phyloP scores from a whole-genome alignment of 1,140 invertebrate genomes.

The Stegodyphus dumicola region DNA sequence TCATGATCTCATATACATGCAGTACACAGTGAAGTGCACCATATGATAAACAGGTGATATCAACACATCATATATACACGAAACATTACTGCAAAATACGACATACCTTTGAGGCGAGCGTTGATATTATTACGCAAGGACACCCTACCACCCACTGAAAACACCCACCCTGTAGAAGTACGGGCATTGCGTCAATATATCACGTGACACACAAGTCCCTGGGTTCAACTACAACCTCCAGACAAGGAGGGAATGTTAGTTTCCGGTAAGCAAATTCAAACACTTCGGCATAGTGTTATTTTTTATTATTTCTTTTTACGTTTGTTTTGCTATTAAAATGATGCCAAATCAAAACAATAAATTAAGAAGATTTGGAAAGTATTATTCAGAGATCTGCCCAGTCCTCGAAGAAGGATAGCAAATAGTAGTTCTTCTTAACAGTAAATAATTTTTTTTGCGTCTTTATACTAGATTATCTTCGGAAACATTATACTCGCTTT shows the following conservation, averaged over 20 bases:
- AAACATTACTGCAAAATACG: neutral
- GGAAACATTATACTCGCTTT: too few species aligned
- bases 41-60: too few species aligned
- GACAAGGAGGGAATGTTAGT: constrained; percentile 46
- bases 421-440: too few species aligned
- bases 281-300: neutral
- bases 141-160: constrained; percentile 62
- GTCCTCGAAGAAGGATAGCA: too few species aligned
- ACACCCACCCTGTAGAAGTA: constrained; percentile 61
- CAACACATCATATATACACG: too few species aligned
- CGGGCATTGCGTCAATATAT: constrained; percentile 61
- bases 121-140: constrained; percentile 52
- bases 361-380: neutral
- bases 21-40: too few species aligned
- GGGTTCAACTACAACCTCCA: constrained; percentile 59
- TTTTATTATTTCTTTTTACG: constrained; percentile 11
- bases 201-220: constrained; percentile 59
- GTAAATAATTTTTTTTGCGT: too few species aligned
- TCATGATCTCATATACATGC: too few species aligned
- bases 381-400: neutral
- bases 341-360: constrained; percentile 54
- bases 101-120: constrained; percentile 42
- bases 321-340: constrained; percentile 52
- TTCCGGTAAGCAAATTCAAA: constrained; percentile 59
- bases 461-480: too few species aligned